Evolutionary conservation across 2,888 invertebrate species (phyloP), one percentile per base, ranked within the genome.

Genomic region (Meteorus cinctellus): DNA sequence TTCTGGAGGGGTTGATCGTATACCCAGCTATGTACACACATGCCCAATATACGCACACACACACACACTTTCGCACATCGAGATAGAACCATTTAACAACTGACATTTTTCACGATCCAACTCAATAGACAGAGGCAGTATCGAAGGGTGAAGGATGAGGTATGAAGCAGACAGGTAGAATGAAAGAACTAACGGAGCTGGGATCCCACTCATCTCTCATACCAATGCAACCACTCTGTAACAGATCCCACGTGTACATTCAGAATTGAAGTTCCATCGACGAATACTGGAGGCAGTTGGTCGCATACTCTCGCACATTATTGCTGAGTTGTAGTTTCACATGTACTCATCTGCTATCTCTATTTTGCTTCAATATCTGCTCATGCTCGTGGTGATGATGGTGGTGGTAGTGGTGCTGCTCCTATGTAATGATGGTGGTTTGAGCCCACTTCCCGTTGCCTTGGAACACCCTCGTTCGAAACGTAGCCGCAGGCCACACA

Each of bases 371-470:
- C 41, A 41, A 41, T 41, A 2, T 41, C 41, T 41, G 12, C 41
- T 41, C 12, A 10, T 41, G 12, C 41, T 41, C 41, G 12, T 12
- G 41, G 41, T 55, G 19, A 55, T 55, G 55, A 19, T 55, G 19
- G 19, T 55, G 8, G 10, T 19, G 6, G 55, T n/a, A 16, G 24
- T 82, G 65, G 62, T 67, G 84, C 83, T 41, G 41, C 41, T 41
- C 12, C 41, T 41, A 12, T 41, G 41, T 41, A 41, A 41, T 41
- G 84, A 82, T 80, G 68, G 81, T 80, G 78, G 82, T 82, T 55
- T 19, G 60, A 79, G 82, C 82, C 82, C 82, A 84, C 85, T 85
- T 85, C 82, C 85, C 82, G 84, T 82, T 82, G 83, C 82, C 83
- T 82, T n/a, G 4, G 29, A 51, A n/a, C 16, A 66, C 63, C 82